Base-by-base conservation (phyloP, 2,888 invertebrate species). In the Lepidocyrtoides sp. region DNA sequence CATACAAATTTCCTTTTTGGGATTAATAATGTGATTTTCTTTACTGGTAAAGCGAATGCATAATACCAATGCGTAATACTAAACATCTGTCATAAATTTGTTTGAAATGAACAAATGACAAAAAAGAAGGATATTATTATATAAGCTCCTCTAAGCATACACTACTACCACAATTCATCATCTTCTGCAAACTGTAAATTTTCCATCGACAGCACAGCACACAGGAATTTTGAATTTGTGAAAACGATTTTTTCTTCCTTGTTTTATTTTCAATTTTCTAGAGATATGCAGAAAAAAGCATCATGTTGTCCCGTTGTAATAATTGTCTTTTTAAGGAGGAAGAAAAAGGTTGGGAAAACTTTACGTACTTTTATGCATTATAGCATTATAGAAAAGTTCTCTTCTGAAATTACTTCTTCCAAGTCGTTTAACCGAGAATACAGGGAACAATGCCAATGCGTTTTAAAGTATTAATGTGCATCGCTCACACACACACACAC, bases 391-490 rank as follows among this genome's bases (percentile, higher is more conserved):
- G 75, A 75, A 85, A 72, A 54, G 60, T 66, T 79, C 20, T 48
- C 60, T 79, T n/a, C 60, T 79, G 63, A 79, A 87, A 87, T 87
- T 79, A 75, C 79, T 63, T 29, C 66, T 87, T 87, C 77, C 87
- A 79, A 57, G 60, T 79, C 87, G 87, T 87, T 87, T 87, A 87
- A 87, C 87, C 60, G 14, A 23, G 51, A 66, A 17, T 77, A 44
- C 60, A 48, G 81, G 77, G 77, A 77, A 77, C 77, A 77, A 48
- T 77, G 77, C 77, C 77, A 77, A 77, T 77, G 77, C 77, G 29
- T 77, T 77, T 77, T 26, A 77, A 77, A 77, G 77, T 17, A 77
- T 51, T 54, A 77, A 77, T 77, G 77, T 26, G 51, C 29, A 77
- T 77, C 48, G 29, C 4, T 14, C 54, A 54, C n/a, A 54, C 54